These are phyloP conservation scores for Aphelenchoides fujianensis DNA, from an alignment of 1,140 invertebrate genomes.

Conservation along the genomic window DNA sequence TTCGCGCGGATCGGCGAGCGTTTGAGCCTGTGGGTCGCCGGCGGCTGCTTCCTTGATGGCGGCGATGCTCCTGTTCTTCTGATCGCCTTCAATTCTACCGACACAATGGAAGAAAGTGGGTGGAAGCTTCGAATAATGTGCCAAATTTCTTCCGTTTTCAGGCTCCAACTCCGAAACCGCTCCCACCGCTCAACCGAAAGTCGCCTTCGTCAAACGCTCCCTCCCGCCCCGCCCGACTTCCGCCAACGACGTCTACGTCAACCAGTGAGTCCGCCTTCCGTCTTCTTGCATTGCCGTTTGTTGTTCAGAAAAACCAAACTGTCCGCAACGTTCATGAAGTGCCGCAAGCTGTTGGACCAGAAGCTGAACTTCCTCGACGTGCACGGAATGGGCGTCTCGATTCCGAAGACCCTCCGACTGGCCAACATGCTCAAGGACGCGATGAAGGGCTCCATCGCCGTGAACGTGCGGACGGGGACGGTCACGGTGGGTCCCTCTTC, in stretches of 20 bases:
- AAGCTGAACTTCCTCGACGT: conserved; percentile 73
- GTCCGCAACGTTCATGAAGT: conserved; percentile 74
- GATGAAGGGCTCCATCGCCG: conserved; percentile 7
- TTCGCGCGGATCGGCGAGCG: conserved; percentile 92
- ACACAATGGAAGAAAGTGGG: neutral
- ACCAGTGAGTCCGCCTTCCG: conserved; percentile 10
- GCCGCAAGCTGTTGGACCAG: conserved; percentile 74
- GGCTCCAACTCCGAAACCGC: too few species aligned
- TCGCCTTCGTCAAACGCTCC: conserved; percentile 4
- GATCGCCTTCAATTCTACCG: conserved; percentile 19
- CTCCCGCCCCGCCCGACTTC: conserved; percentile 7
- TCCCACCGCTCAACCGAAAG: too few species aligned
- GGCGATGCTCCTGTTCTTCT: conserved; percentile 54
- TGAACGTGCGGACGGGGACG: conserved; percentile 2
- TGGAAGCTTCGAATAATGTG: neutral
- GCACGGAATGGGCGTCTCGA: conserved; percentile 80
- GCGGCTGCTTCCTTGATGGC: conserved; percentile 88
- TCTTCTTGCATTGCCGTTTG: neutral
- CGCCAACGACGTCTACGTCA: conserved; percentile 29
- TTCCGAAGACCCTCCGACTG: conserved; percentile 78
- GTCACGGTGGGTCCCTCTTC: neutral
- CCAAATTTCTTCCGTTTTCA: too few species aligned
- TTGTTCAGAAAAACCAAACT: conserved; percentile 65
- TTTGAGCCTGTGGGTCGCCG: conserved; percentile 88
- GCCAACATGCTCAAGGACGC: conserved; percentile 64